phyloP scores from a whole-genome alignment of 2,797 vertebrate genomes.

The Petrocephalus schoutedeni region DNA sequence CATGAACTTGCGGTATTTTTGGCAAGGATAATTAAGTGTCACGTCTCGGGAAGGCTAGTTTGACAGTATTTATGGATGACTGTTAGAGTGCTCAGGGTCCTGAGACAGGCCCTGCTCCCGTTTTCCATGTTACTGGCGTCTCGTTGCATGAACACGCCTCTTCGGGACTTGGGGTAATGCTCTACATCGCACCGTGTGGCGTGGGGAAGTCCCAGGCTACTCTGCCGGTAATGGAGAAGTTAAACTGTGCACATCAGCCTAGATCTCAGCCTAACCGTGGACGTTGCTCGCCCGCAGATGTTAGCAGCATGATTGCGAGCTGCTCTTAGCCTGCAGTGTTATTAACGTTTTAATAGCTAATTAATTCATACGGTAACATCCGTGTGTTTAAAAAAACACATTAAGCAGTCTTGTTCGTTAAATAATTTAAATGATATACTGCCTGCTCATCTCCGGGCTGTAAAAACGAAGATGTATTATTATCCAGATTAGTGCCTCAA shows the following conservation, averaged over 20 bases:
- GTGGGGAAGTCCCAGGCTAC: neutral
- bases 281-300: neutral
- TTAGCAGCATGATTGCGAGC: neutral
- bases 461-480: neutral
- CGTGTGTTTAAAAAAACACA: constrained; percentile 15
- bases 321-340: neutral
- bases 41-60: constrained; percentile 11
- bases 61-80: constrained; percentile 27
- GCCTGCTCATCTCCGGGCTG: neutral
- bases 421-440: neutral
- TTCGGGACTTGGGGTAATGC: neutral
- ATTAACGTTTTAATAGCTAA: constrained; percentile 4
- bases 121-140: neutral
- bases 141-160: neutral
- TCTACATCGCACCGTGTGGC: neutral
- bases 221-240: neutral
- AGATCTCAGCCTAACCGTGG: neutral
- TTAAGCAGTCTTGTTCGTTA: neutral
- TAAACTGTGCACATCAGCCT: neutral
- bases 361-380: constrained; percentile 6
- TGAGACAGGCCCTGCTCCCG: neutral
- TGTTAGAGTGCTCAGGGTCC: neutral
- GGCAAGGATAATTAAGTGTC: constrained; percentile 27
- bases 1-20: constrained; percentile 25
- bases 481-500: neutral